Base-by-base conservation (phyloP, 2,113 vertebrate species). In the Potamarius usumacintae region DNA sequence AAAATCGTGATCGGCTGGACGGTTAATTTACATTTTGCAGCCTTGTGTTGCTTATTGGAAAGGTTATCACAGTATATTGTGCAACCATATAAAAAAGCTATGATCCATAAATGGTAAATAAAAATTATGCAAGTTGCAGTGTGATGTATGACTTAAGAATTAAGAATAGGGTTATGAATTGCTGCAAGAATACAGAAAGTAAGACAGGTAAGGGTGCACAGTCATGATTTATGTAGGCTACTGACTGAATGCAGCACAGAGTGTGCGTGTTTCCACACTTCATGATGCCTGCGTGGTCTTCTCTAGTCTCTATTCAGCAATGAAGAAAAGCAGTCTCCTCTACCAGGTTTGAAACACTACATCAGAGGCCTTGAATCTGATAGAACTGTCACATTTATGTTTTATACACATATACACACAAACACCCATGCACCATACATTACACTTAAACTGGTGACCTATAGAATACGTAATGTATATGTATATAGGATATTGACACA, bases 11-110 rank as follows among this genome's bases (percentile, higher is more conserved):
- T 52, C 7, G 12, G 82, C 53, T 65, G 17, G 1, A 83, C 48
- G 80, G 65, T 34, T 71, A 48, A 84, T 84, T 84, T 84, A 65
- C 62, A 84, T 71, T 7, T 22, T 22, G 65, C 63, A 84, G 65
- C 65, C 65, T 84, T 55, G 50, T 71, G 14, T 84, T 30, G 79
- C 57, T 25, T 42, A 62, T 48, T 22, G 5, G 5, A 82, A 82
- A 82, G 79, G 79, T 60, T 81, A 8, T 10, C 34, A 55, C 25
- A 34, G 15, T 34, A 62, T 14, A 82, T 48, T 82, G 79, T 30
- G 30, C 62, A 82, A 82, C 30, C 34, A 62, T 27, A 8, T 17
- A 20, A 34, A 79, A 60, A 81, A 11, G 18, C 78, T 34, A 17
- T 82, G 79, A 48, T 25, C 30, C 58, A 48, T 82, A 57, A 42